Percentiles rank a stretch among this genome's conserved stretches.
Conservation (phyloP, 2,113 vertebrate species). For the Antennarius striatus region DNA sequence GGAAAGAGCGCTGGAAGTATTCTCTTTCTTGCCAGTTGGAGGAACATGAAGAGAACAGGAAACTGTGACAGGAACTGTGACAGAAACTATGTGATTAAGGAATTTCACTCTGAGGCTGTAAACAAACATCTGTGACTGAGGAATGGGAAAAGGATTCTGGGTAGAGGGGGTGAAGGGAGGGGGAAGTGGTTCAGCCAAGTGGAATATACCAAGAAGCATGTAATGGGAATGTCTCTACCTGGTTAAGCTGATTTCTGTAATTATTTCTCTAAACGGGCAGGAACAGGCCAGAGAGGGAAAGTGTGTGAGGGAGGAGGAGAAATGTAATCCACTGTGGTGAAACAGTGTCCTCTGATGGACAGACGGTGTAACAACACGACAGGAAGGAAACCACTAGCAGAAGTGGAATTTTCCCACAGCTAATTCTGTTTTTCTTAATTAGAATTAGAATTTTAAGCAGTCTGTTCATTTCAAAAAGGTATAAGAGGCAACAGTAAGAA, state of each 20-base stretch:
- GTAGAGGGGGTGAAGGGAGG: no score
- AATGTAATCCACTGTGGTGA: conserved; percentile 32
- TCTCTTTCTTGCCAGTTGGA: conserved; percentile 24
- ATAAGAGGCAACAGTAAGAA: no score
- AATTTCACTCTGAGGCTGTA: conserved; percentile 40
- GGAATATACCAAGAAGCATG: conserved; percentile 51
- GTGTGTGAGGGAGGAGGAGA: conserved; percentile 12
- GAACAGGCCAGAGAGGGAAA: conserved; percentile 15
- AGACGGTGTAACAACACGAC: conserved; percentile 25
- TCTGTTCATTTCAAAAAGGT: no score
- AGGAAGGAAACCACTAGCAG: no score
- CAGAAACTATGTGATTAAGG: conserved; percentile 36
- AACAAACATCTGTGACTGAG: conserved; percentile 51
- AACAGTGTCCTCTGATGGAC: conserved; percentile 77
- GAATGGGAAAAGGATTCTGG: conserved; percentile 45
- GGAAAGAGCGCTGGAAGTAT: background rate
- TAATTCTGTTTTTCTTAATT: no score
- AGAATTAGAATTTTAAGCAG: no score
- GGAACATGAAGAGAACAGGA: conserved; percentile 16
- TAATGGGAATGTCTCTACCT: conserved; percentile 68
- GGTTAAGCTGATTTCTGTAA: conserved; percentile 71
- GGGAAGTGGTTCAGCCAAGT: conserved; percentile 25
- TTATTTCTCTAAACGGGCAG: conserved; percentile 59
- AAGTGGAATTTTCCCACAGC: no score
- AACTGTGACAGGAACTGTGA: conserved; percentile 21